Base-by-base conservation (phyloP, 2,888 invertebrate genomes). In the Caenorhabditis macrosperma region DNA sequence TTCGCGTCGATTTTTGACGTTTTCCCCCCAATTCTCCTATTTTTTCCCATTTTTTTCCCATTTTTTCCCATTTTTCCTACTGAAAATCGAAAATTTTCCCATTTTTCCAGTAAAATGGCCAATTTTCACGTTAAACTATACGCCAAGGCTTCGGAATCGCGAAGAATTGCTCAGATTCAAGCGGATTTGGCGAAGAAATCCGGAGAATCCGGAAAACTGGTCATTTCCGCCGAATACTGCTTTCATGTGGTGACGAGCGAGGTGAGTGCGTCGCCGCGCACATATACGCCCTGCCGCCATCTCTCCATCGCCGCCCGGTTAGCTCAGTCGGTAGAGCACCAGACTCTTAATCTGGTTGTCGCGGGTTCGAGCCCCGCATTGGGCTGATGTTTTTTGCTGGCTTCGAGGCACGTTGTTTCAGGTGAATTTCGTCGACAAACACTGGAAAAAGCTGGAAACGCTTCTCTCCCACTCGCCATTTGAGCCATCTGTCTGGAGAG, bases 311-410 rank as follows among this genome's bases (percentile, higher is more conserved):
- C 61, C 67, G 86, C 84, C 85, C 86, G 87, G 87, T 88, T 88
- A 88, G 87, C 88, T 88, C 87, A 88, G 88, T 87, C 87, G 87
- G 87, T 87, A 87, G 87, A 87, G 87, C 87, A 87, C 87, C 87
- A 87, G 87, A 87, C 87, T 87, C 87, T 87, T 87, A 87, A 87
- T 87, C 87, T 87, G 87, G 87, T 82, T 87, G 87, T 87, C 87
- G 86, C 87, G 88, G 88, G 87, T 88, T 88, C 87, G 88, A 88
- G 88, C 87, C 88, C 87, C 88, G 86, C 86, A 87, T 87, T 84
- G 87, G 86, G 87, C 87, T 87, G 76, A 80, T 54, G 48, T 52
- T 57, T 61, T 54, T 69, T 38, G 15, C 38, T n/a, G n/a, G n/a
- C n/a, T n/a, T n/a, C n/a, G n/a, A n/a, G n/a, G n/a, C n/a, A n/a